Evolutionary conservation across 2,113 vertebrate species (phyloP), one percentile per base, ranked within the genome.

Genomic region (Clinocottus analis): DNA sequence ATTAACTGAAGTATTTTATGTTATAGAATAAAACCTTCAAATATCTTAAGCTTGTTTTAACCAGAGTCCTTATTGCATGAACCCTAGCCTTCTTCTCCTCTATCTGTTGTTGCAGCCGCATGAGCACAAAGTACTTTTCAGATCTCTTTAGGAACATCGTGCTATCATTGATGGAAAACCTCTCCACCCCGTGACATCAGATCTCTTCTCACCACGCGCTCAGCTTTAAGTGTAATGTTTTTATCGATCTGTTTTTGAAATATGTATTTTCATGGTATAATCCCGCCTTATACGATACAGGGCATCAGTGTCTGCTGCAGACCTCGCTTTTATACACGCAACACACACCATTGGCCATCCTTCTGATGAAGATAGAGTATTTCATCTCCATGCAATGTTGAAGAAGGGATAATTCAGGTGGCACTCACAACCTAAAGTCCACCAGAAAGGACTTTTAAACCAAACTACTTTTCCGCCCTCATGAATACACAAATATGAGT

Each of bases 401-500:
- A 45, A 9, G 53, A 53, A 13, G 21, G 13, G 6, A 7, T 69
- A 7, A 59, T 31, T 49, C 14, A 61, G 39, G 19, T 71, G 9
- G 33, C 23, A 49, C 14, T 63, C 13, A 10, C 27, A 37, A 47
- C 16, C 3, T 1, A 1, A 35, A 5, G 35, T 53, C 37, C 11
- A 1, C 10, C 21, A 3, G 23, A 43, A 11, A 45, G 7, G 7
- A 14, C n/a, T 7, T n/a, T 17, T 1, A 33, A 41, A 49, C 17
- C 10, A 43, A 39, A 53, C 31, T n/a, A 7, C 1, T 23, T 70
- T 27, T 6, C n/a, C 21, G 12, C 10, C 21, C 14, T 43, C 10
- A n/a, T 47, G 37, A 84, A 86, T 73, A 74, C 4, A 53, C 58
- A 77, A 67, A 86, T 68, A 39, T 39, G 17, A 43, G 49, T 17